Percentiles rank a stretch among this genome's conserved stretches.
Evolutionary conservation across 1,140 invertebrate genomes (phyloP).

Genomic region (Brachionus calyciflorus): DNA sequence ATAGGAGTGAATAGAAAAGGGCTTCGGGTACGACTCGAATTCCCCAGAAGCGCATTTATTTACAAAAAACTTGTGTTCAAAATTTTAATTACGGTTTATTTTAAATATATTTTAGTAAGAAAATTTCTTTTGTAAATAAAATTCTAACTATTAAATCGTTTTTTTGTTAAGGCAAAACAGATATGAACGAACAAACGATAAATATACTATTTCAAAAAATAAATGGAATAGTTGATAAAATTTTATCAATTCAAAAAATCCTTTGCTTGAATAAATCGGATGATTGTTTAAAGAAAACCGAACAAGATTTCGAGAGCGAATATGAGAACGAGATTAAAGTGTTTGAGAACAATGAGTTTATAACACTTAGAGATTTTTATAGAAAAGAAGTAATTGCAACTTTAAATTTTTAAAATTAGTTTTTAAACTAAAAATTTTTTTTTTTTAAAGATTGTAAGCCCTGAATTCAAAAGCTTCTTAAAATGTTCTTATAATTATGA

Average conservation of each 20-base stretch:
- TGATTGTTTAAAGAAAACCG: not conserved
- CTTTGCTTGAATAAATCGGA: not conserved
- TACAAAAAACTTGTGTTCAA: no score
- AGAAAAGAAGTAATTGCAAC: not conserved
- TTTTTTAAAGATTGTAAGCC: conserved; percentile 12
- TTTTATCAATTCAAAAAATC: conserved; percentile 31
- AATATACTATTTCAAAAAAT: not conserved
- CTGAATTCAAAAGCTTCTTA: not conserved
- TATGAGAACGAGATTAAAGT: conserved; percentile 23
- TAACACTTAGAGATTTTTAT: conserved; percentile 10
- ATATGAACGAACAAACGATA: not conserved
- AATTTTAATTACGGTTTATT: no score
- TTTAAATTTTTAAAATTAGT: not conserved
- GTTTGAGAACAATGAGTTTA: not conserved
- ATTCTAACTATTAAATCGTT: not conserved
- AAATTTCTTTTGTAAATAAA: not conserved
- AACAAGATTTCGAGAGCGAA: not conserved
- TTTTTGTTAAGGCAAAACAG: not conserved
- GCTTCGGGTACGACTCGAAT: no score
- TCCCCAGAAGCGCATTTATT: no score
- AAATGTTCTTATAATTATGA: not conserved
- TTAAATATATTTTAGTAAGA: no score
- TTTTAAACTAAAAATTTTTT: not conserved
- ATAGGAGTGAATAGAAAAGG: no score
- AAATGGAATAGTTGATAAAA: conserved; percentile 7